These are phyloP conservation scores for Myotis vivesi DNA, from an alignment of 2,797 vertebrate species.

Conservation along the genomic window DNA sequence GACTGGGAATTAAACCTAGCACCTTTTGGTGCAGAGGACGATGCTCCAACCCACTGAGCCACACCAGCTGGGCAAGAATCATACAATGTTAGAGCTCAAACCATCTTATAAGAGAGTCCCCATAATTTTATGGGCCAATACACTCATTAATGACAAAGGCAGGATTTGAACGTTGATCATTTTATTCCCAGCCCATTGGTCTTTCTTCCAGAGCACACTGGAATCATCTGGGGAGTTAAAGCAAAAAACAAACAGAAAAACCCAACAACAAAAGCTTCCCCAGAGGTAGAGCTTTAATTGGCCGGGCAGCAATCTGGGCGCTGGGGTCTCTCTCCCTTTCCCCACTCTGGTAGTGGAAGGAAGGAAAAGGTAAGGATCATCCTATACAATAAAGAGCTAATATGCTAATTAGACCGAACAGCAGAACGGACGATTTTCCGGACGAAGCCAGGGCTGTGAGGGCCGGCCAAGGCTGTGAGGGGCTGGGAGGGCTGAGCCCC, in stretches of 20 bases:
- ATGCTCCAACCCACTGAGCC: background rate
- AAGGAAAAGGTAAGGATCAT: background rate
- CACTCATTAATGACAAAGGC: background rate
- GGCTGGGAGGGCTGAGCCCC: no score
- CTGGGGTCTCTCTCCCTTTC: background rate
- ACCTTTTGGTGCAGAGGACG: background rate
- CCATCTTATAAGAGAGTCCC: background rate
- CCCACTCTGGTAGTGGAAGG: background rate
- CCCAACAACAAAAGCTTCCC: background rate
- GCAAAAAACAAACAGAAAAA: background rate
- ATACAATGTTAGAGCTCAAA: background rate
- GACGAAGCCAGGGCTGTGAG: no score
- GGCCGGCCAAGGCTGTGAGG: no score
- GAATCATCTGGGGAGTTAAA: background rate
- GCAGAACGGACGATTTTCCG: no score
- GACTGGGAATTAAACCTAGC: background rate
- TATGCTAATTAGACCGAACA: no score
- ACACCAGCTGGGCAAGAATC: background rate
- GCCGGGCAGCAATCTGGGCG: background rate
- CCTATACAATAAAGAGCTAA: no score
- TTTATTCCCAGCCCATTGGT: slow-evolving; percentile 43
- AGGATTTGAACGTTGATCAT: background rate
- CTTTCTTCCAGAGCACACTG: background rate
- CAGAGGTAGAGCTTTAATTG: background rate
- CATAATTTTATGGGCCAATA: background rate